Percentiles rank a stretch among this genome's conserved stretches.
Evolutionary conservation across 2,888 invertebrate genomes (phyloP).

Genomic region (Clusia tigrina): DNA sequence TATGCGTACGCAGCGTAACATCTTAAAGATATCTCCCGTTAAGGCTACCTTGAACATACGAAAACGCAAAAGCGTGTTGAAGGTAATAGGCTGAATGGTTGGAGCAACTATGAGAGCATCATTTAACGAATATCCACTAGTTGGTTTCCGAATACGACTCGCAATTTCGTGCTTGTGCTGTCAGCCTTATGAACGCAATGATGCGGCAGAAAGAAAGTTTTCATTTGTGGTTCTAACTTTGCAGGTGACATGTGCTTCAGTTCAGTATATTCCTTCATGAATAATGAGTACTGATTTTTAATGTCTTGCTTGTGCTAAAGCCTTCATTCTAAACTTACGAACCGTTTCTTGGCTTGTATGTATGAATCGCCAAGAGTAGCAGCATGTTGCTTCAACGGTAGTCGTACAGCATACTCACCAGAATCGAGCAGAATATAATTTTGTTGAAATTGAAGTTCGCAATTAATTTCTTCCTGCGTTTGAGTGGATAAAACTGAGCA

Average conservation of each 20-base stretch:
- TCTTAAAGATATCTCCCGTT: conserved; percentile 2
- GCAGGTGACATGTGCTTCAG: conserved; percentile 3
- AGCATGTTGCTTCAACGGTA: conserved; percentile 22
- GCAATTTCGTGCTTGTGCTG: conserved; percentile 26
- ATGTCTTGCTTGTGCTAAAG: conserved; percentile 19
- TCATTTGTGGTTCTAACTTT: background rate
- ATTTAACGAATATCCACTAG: conserved; percentile 24
- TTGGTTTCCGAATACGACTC: conserved; percentile 30
- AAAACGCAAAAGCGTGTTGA: background rate
- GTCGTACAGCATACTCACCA: conserved; percentile 29
- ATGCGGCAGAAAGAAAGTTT: conserved; percentile 31
- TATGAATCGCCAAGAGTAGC: conserved; percentile 29
- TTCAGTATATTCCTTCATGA: conserved; percentile 14
- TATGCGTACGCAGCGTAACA: conserved; percentile 2
- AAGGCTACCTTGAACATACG: background rate
- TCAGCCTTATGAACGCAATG: conserved; percentile 30
- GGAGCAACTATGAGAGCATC: conserved; percentile 2
- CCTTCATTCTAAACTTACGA: conserved; percentile 30
- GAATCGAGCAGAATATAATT: conserved; percentile 17
- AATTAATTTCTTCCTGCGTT: conserved; percentile 26
- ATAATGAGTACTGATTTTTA: conserved; percentile 21
- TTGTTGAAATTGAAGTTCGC: conserved; percentile 31
- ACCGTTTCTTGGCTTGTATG: conserved; percentile 26
- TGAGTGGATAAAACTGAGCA: background rate
- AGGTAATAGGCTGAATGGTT: too few relatives aligned